Conservation (phyloP, 2,888 invertebrate species). For the Phanerotoma sp. region DNA sequence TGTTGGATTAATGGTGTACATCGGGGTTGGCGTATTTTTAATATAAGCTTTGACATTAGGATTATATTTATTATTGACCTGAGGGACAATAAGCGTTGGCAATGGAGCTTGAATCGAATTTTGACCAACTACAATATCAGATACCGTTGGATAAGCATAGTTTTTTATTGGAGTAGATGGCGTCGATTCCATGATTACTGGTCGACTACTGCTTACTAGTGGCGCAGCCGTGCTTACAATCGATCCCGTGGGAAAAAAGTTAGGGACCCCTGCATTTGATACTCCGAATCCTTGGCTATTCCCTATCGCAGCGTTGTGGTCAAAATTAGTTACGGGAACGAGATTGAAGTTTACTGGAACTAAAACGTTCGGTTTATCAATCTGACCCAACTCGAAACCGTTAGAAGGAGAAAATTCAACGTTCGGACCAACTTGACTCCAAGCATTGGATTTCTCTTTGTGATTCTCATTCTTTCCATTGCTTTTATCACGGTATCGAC, state of each 20-base stretch:
- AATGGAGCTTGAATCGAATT: conserved; percentile 45
- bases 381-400: conserved; percentile 45
- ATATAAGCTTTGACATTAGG: conserved; percentile 39
- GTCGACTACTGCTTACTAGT: conserved; percentile 37
- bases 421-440: conserved; percentile 49
- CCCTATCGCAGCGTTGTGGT: conserved; percentile 57
- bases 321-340: conserved; percentile 52
- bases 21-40: conserved; percentile 43
- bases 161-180: conserved; percentile 26
- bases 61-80: conserved; percentile 34
- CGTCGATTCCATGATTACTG: conserved; percentile 7
- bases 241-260: conserved; percentile 40
- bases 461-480: conserved; percentile 30
- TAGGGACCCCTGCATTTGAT: conserved; percentile 54
- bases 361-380: conserved; percentile 50
- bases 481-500: conserved; percentile 2
- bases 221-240: conserved; percentile 41
- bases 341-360: conserved; percentile 50
- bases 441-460: conserved; percentile 31
- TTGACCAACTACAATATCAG: conserved; percentile 52
- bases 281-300: conserved; percentile 59
- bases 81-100: conserved; percentile 42
- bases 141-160: conserved; percentile 39
- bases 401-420: conserved; percentile 47
- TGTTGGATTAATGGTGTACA: conserved; percentile 41